These are phyloP conservation scores for Xestia xanthographa DNA, from an alignment of 2,888 invertebrate genomes.

Conservation along the genomic window DNA sequence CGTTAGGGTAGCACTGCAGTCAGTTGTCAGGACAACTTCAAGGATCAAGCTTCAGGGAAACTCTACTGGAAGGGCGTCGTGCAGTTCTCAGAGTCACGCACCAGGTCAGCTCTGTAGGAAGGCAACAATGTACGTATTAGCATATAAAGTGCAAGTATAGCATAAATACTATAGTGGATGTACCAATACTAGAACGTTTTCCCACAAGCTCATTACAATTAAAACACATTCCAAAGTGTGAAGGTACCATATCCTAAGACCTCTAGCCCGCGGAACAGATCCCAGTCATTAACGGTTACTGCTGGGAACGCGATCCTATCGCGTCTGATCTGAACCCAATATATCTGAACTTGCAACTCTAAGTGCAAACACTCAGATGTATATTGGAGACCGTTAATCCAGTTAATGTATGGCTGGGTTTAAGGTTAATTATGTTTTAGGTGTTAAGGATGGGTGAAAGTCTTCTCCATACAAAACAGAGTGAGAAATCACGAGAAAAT, in stretches of 20 bases:
- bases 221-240: constrained; percentile 29
- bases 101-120: too few relatives aligned
- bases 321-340: constrained; percentile 52
- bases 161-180: too few relatives aligned
- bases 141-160: too few relatives aligned
- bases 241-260: constrained; percentile 42
- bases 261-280: constrained; percentile 41
- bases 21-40: too few relatives aligned
- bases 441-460: constrained; percentile 11
- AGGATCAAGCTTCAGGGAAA: too few relatives aligned
- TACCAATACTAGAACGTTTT: neutral
- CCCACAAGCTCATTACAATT: constrained; percentile 20
- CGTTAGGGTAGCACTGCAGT: too few relatives aligned
- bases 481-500: neutral
- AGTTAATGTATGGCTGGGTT: constrained; percentile 54
- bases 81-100: too few relatives aligned
- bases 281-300: constrained; percentile 60
- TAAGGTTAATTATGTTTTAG: constrained; percentile 55
- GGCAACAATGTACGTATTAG: too few relatives aligned
- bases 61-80: too few relatives aligned
- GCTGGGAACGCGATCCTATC: constrained; percentile 63
- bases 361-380: constrained; percentile 48
- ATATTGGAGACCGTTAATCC: constrained; percentile 58
- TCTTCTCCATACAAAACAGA: neutral
- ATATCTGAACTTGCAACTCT: constrained; percentile 59